Percentiles rank a stretch among this genome's conserved stretches.
These are phyloP conservation scores for Lasioglossum oenotherae DNA, from an alignment of 2,888 invertebrate species.

Conservation along the genomic window DNA sequence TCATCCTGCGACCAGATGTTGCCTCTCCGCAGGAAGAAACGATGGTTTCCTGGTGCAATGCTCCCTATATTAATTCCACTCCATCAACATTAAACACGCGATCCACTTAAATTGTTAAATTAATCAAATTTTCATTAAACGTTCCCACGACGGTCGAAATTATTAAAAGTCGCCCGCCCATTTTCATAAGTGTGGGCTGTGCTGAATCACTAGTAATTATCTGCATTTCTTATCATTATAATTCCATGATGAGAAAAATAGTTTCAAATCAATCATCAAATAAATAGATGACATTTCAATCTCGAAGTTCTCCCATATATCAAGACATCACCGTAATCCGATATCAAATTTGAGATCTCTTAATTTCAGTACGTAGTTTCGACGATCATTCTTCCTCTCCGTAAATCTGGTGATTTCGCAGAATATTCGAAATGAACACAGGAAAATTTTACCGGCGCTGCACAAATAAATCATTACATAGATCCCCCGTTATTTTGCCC, in stretches of 20 bases:
- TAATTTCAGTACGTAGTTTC: neutral
- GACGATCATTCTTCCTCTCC: neutral
- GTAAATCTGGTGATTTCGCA: neutral
- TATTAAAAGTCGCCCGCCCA: neutral
- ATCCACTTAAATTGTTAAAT: neutral
- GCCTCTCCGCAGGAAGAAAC: neutral
- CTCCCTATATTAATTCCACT: neutral
- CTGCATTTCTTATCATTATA: neutral
- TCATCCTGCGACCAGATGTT: slow-evolving; percentile 3
- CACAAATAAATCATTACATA: slow-evolving; percentile 34
- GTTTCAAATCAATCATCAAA: too few species aligned
- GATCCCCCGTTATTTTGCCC: neutral
- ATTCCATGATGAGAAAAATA: neutral
- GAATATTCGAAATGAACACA: neutral
- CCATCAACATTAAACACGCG: neutral
- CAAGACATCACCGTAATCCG: neutral
- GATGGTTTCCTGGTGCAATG: neutral
- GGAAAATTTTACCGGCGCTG: neutral
- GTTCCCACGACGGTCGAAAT: neutral
- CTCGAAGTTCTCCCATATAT: neutral
- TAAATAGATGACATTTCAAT: neutral
- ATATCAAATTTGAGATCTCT: neutral
- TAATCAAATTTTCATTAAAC: neutral
- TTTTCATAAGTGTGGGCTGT: neutral
- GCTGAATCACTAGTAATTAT: neutral